Conservation (phyloP, 1,140 invertebrate species). For the Ceratina calcarata region DNA sequence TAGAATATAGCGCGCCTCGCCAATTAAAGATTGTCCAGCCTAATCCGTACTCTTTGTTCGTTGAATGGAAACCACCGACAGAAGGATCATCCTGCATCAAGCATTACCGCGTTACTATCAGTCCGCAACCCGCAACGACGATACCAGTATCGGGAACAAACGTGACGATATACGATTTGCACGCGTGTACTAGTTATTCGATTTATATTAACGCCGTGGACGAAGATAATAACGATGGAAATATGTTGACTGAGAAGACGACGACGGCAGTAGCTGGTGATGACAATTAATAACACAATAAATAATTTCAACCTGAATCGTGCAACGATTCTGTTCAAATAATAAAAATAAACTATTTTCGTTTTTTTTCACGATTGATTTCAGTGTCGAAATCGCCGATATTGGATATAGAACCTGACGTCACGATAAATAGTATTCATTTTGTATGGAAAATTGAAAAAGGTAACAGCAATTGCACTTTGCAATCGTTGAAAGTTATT, state of each 20-base stretch:
- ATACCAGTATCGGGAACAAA: conserved; percentile 41
- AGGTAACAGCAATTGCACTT: conserved; percentile 60
- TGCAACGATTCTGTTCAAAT: background rate
- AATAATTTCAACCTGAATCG: background rate
- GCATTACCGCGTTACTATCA: conserved; percentile 61
- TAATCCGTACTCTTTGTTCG: conserved; percentile 48
- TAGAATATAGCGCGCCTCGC: conserved; percentile 59
- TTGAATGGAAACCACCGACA: conserved; percentile 65
- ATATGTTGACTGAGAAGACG: background rate
- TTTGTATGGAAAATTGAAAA: conserved; percentile 63
- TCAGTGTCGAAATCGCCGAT: conserved; percentile 47
- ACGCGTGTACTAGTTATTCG: conserved; percentile 62
- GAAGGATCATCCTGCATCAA: conserved; percentile 59
- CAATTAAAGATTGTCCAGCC: conserved; percentile 12
- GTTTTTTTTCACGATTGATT: conserved; percentile 2
- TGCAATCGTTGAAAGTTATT: conserved; percentile 35
- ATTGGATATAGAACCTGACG: background rate
- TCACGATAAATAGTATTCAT: conserved; percentile 17
- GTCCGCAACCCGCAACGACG: background rate
- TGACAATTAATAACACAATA: background rate
- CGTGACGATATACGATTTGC: conserved; percentile 50
- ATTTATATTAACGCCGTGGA: conserved; percentile 61
- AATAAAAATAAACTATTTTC: background rate
- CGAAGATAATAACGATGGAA: conserved; percentile 34
- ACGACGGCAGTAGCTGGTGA: conserved; percentile 51